Base-by-base conservation (phyloP, 2,797 vertebrate species). In the Labeo calbasu region DNA sequence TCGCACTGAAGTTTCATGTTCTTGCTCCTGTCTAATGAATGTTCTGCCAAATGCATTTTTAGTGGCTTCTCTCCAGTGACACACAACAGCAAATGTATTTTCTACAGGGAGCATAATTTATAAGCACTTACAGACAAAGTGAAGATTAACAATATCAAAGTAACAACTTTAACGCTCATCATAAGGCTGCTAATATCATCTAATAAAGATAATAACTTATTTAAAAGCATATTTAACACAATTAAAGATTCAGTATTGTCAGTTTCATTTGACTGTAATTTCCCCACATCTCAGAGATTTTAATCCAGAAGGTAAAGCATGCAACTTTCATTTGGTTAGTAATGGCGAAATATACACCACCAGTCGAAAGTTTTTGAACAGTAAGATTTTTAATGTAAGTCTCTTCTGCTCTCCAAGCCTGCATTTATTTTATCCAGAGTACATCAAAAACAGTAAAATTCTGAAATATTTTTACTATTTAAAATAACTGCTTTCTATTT, bases 21-120 rank as follows among this genome's bases (percentile, higher is more conserved):
- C 32, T 32, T 77, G 36, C 61, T 25, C 25, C 19, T n/a, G 48
- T 72, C 6, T 71, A 28, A 66, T 63, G 10, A 65, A 50, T 65
- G 28, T 55, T 53, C 66, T 63, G 65, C 75, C 43, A 70, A 71
- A 63, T 63, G 21, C 46, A 50, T 73, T 40, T 82, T 55, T 21
- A 48, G 25, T 46, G 78, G 53, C 79, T 55, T 46, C 23, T 51
- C 25, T 73, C 46, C 13, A 73, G 25, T 63, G 70, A 51, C 51
- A 48, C 36, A 61, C 53, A n/a, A 12, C 17, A 50, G 19, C 19
- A 50, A n/a, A 36, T 79, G 23, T n/a, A 50, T 65, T 79, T 79
- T 51, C 25, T 48, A 19, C 10, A 48, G 55, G 63, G n/a, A 10
- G 40, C n/a, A 43, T 48, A 28, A 63, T 77, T 9, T 48, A 46